A percentile compares a stretch with the other conserved stretches of the same genome.
phyloP scores from a whole-genome alignment of 35 echinoderm and acorn worm species.

The Stichopus chloronotus region DNA sequence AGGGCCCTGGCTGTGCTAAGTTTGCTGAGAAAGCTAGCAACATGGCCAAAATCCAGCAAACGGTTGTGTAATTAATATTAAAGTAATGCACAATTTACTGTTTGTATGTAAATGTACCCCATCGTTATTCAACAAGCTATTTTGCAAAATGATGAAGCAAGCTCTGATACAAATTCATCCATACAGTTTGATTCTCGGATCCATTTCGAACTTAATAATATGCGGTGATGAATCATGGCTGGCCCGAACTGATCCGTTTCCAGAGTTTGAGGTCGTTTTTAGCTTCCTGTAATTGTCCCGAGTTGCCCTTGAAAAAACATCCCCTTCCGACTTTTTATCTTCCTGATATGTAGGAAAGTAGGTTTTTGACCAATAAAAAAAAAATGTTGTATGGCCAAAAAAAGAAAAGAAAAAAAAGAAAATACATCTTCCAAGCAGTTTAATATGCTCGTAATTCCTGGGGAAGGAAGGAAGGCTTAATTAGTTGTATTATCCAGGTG shows the following conservation, averaged over 20 bases:
- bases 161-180: no score
- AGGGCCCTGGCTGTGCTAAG: no score
- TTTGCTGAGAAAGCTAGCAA: no score
- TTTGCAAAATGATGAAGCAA: no score
- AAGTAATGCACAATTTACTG: no score
- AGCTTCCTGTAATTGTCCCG: slow-evolving; percentile 45
- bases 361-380: slow-evolving; percentile 2
- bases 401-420: neutral
- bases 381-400: neutral
- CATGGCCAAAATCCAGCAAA: no score
- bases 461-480: slow-evolving; percentile 31
- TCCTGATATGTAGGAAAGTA: neutral
- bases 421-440: slow-evolving; percentile 28
- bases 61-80: no score
- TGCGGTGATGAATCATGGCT: neutral
- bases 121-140: no score
- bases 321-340: slow-evolving; percentile 23
- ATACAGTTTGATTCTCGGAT: no score
- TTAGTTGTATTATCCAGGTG: slow-evolving; percentile 34
- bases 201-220: no score
- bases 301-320: neutral
- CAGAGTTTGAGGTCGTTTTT: neutral
- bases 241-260: neutral
- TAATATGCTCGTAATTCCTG: slow-evolving; percentile 20
- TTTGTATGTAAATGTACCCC: no score